Evolutionary conservation across 2,888 invertebrate species (phyloP), one percentile per base, ranked within the genome.

Genomic region (Sericinus montela): DNA sequence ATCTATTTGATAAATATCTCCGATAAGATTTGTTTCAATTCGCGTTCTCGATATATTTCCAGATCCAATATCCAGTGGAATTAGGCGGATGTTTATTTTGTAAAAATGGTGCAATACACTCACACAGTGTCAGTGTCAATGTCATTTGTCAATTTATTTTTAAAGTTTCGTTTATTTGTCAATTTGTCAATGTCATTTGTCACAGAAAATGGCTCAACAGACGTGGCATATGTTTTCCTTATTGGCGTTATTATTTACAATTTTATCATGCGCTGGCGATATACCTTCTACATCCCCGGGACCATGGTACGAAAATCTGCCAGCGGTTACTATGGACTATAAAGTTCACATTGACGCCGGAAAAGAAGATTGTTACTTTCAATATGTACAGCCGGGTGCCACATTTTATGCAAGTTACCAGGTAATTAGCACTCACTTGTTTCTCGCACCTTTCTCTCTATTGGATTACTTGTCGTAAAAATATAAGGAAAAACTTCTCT

Each of bases 261-360:
- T 86, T 80, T 85, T 87, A 82, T 84, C 85, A 78, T 73, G 80
- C 32, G 84, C 78, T 45, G 83, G 84, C 29, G 83, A 88, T 79
- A 86, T 80, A 60, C 69, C 90, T 54, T 80, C 91, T 5, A 69
- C 91, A 56, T 76, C 91, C 10, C 90, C 91, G 30, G 89, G 91
- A 62, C 94, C 94, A 73, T 95, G 95, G 95, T 95, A 95, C 76
- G 96, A 96, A 78, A 93, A 93, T 60, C 81, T 95, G 48, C 97
- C 97, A 9, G 97, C 97, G 8, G 96, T 97, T 28, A 96, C 97
- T 1, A 97, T 97, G 94, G 98, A 98, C 74, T 98, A 98, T 75
- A 97, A 97, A 86, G 95, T 98, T 29, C 95, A 97, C 80, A 93
- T 98, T 55, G 97, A 97, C 67, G 95, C 97, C n/a, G 97, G 97